These are phyloP conservation scores for Ochropleura plecta DNA, from an alignment of 2,888 invertebrate species.

Conservation along the genomic window DNA sequence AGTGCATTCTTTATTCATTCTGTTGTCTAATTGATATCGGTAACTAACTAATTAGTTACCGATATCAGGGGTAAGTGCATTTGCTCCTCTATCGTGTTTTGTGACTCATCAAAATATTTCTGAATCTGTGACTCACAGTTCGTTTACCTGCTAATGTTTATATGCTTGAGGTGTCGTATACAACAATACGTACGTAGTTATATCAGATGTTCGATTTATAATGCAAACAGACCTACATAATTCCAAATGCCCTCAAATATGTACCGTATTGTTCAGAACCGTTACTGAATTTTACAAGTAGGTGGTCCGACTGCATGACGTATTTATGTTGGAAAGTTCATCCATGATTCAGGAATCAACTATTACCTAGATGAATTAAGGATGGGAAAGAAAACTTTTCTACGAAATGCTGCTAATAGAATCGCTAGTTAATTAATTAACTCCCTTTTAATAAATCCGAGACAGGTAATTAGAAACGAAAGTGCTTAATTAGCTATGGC, in stretches of 20 bases:
- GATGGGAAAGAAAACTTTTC: slow-evolving; percentile 57
- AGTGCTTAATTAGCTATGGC: slow-evolving; percentile 20
- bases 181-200: neutral
- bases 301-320: slow-evolving; percentile 7
- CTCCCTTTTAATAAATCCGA: slow-evolving; percentile 37
- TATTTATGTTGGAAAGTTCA: slow-evolving; percentile 49
- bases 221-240: slow-evolving; percentile 4
- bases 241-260: slow-evolving; percentile 19
- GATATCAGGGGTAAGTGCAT: slow-evolving; percentile 63
- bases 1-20: slow-evolving; percentile 13
- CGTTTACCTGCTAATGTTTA: slow-evolving; percentile 80
- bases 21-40: slow-evolving; percentile 57
- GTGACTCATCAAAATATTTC: slow-evolving; percentile 80
- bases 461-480: slow-evolving; percentile 47
- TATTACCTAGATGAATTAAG: slow-evolving; percentile 51
- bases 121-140: slow-evolving; percentile 82
- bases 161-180: slow-evolving; percentile 61
- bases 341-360: slow-evolving; percentile 55
- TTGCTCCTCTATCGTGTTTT: slow-evolving; percentile 69
- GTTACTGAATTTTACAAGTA: slow-evolving; percentile 27
- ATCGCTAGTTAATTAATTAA: slow-evolving; percentile 52
- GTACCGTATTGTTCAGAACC: slow-evolving; percentile 18
- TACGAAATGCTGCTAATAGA: slow-evolving; percentile 53
- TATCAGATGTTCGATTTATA: slow-evolving; percentile 45
- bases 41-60: slow-evolving; percentile 57